These are phyloP conservation scores for Ophthalmolycus amberensis DNA, from an alignment of 2,113 vertebrate species.

Conservation along the genomic window DNA sequence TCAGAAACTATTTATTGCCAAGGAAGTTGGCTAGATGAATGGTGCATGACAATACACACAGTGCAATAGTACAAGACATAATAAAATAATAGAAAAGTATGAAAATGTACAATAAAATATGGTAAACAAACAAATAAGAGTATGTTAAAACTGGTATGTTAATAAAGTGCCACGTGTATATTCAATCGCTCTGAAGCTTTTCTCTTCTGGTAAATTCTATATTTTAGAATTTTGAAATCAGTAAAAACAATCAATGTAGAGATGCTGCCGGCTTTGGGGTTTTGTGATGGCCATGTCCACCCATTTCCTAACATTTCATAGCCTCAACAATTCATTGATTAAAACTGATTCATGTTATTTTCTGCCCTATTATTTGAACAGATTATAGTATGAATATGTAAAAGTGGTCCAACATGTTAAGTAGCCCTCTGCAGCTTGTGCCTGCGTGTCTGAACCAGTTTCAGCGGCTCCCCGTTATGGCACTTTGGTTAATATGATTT, in stretches of 20 bases:
- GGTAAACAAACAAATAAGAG: too few species aligned
- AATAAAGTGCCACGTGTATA: neutral
- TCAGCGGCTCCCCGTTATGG: neutral
- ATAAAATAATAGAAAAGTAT: too few species aligned
- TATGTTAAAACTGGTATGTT: neutral
- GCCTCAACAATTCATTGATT: neutral
- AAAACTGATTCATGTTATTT: neutral
- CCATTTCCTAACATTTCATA: neutral
- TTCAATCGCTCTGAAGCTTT: neutral
- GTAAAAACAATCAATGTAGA: neutral
- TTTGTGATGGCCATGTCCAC: neutral
- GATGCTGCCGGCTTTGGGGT: neutral
- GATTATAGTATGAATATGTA: neutral
- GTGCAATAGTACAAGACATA: too few species aligned
- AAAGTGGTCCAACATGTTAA: neutral
- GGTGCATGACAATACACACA: too few species aligned
- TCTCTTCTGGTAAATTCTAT: neutral
- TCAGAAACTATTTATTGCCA: neutral
- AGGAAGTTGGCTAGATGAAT: neutral
- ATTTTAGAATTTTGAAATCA: neutral
- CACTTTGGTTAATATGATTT: conserved; percentile 30
- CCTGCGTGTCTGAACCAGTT: neutral
- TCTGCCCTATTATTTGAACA: neutral
- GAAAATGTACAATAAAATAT: too few species aligned
- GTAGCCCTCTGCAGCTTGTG: neutral